Evolutionary conservation across 2,888 invertebrate genomes (phyloP), one percentile per base, ranked within the genome.

Genomic region (Synergus itoensis): DNA sequence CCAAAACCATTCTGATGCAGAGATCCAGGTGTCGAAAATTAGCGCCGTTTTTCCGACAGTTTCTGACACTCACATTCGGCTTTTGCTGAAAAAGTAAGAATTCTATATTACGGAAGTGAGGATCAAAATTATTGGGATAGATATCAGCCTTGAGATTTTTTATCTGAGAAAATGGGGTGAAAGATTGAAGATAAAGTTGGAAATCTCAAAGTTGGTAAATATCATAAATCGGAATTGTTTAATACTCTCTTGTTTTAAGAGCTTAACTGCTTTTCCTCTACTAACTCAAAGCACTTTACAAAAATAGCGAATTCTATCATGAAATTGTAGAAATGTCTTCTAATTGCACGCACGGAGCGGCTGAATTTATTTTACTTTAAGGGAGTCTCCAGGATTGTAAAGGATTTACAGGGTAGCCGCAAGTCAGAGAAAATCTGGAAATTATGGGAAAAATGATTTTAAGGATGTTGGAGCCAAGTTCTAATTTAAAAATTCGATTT

Each of bases 1-100:
- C 0, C 94, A 95, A 81, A 94, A 94, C 77, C 94, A 94, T 75
- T 93, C 94, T 9, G 96, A 96, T 83, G 94, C 95, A 0, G 97
- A 97, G 86, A 95, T 95, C 9, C 94, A 96, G 79, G 96, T 97
- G 16, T 93, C 95, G 62, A 97, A 96, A 92, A 96, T 97, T 86
- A 95, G 96, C 88, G 95, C 96, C 67, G 96, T 98, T 95, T 98
- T 98, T 91, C 98, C 98, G 2, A 98, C 98, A 9, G 98, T 97
- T 77, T 95, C 96, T 81, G 98, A 98, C 89, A 96, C 96, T 41
- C 98, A 98, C 90, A 97, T 98, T 89, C 95, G 96, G 88, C 94
- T 97, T 85, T 93, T 98, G 84, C 92, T 98, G 77, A 97, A 97
- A 92, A 98, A 98, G 98, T 98, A 94, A 96, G 96, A 94, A 77